Percentiles rank a stretch among this genome's conserved stretches.
These are phyloP conservation scores for Dolichoris vasculosae DNA, from an alignment of 1,140 invertebrate species.

Conservation along the genomic window DNA sequence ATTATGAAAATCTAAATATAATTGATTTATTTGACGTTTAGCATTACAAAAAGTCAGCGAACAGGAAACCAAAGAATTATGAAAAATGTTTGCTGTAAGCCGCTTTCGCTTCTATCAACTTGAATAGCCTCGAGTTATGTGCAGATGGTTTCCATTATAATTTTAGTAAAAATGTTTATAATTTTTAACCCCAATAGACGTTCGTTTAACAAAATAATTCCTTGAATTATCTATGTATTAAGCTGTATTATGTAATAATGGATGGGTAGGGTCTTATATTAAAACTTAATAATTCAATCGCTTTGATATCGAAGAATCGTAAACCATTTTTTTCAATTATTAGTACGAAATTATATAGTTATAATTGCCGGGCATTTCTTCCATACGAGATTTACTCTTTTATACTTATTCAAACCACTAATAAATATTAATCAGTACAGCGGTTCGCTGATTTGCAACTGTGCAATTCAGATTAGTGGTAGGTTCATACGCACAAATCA, in stretches of 20 bases:
- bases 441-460: neutral
- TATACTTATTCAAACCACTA: neutral
- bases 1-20: constrained; percentile 11
- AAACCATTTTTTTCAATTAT: neutral
- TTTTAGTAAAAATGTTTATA: constrained; percentile 35
- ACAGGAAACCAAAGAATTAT: neutral
- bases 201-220: constrained; percentile 14
- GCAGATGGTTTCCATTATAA: constrained; percentile 35
- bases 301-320: neutral
- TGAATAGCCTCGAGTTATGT: constrained; percentile 35
- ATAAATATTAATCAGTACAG: neutral
- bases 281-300: neutral
- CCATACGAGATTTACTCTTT: neutral
- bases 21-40: constrained; percentile 26
- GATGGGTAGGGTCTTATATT: no score
- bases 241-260: no score
- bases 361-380: neutral
- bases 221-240: neutral
- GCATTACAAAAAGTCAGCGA: neutral
- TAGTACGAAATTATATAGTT: neutral
- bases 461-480: neutral
- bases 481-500: constrained; percentile 1
- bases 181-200: constrained; percentile 10
- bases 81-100: constrained; percentile 41
- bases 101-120: constrained; percentile 32